Conservation (phyloP, 2,113 vertebrate genomes). For the Sardina pilchardus region DNA sequence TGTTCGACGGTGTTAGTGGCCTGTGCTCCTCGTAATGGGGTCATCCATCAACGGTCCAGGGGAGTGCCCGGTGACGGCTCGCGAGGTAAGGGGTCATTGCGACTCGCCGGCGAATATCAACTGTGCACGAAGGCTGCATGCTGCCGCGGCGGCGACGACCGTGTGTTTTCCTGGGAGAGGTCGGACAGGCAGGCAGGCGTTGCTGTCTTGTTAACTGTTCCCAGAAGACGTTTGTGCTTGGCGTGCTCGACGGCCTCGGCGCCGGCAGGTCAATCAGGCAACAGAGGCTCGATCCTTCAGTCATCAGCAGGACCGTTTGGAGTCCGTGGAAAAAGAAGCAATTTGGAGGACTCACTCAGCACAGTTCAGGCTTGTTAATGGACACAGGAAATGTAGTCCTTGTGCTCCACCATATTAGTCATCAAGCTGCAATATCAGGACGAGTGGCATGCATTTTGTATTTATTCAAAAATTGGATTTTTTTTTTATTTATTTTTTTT, state of each 20-base stretch:
- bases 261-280: not conserved
- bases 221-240: slow-evolving; percentile 3
- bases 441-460: not conserved
- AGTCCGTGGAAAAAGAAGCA: not conserved
- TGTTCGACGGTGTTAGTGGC: slow-evolving; percentile 25
- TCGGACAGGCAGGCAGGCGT: not conserved
- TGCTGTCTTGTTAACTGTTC: slow-evolving; percentile 32
- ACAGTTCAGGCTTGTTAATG: not conserved
- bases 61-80: slow-evolving; percentile 1
- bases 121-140: not conserved
- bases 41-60: slow-evolving; percentile 44
- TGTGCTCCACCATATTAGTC: not conserved
- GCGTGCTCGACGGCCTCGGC: not conserved
- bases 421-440: not conserved
- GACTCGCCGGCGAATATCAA: slow-evolving; percentile 26
- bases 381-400: not conserved
- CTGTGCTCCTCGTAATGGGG: slow-evolving; percentile 28
- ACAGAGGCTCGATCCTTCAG: not conserved
- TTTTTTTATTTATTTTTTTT: not conserved
- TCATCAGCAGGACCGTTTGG: not conserved
- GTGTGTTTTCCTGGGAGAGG: slow-evolving; percentile 22
- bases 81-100: slow-evolving; percentile 40
- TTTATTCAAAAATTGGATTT: slow-evolving; percentile 1
- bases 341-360: not conserved
- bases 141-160: not conserved